phyloP scores from a whole-genome alignment of 2,888 invertebrate species.

The Mycalesis mineus region DNA sequence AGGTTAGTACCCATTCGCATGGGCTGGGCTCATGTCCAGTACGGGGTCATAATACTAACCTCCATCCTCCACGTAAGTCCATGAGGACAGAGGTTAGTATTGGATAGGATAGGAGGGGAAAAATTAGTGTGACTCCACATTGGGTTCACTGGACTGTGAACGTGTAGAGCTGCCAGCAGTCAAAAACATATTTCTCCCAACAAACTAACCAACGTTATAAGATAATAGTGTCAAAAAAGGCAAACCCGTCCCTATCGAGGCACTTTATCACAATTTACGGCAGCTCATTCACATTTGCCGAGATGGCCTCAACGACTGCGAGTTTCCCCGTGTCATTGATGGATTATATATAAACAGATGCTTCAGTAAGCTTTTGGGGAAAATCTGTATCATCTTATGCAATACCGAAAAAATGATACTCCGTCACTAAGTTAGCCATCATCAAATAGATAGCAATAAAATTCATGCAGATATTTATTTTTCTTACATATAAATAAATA shows the following conservation, averaged over 20 bases:
- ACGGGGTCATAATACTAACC: no score
- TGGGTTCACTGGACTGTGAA: no score
- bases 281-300: constrained; percentile 18
- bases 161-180: not conserved
- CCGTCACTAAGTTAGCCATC: no score
- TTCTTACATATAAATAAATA: no score
- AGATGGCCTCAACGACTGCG: constrained; percentile 33
- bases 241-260: not conserved
- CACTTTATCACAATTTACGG: constrained; percentile 18
- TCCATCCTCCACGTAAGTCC: no score
- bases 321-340: constrained; percentile 53
- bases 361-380: constrained; percentile 6
- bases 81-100: no score
- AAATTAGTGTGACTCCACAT: no score
- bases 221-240: not conserved
- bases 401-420: not conserved
- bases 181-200: not conserved
- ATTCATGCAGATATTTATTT: no score
- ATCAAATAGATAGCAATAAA: no score
- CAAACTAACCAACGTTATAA: not conserved
- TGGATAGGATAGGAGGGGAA: no score
- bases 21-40: no score
- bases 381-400: not conserved
- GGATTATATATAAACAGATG: constrained; percentile 39
- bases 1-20: no score